Conservation (phyloP, 2,113 vertebrate genomes). For the Origma solitaria region DNA sequence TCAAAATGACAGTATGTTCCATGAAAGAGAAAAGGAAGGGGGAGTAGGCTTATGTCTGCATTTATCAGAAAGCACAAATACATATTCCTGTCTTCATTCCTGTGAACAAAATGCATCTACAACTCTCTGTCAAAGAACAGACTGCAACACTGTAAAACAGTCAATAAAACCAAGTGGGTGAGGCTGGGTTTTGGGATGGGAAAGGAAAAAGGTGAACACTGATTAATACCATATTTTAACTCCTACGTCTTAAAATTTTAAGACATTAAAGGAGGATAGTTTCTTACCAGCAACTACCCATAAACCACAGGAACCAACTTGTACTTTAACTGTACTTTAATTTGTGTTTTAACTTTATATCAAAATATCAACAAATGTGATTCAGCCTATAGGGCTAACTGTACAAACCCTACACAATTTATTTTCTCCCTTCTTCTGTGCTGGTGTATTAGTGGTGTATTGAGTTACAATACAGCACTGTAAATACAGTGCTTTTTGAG, state of each 20-base stretch:
- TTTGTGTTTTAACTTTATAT: not conserved
- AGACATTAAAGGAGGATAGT: not conserved
- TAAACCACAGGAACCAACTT: not conserved
- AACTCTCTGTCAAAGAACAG: not conserved
- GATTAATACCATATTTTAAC: not conserved
- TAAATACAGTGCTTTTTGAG: not conserved
- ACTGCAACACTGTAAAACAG: not conserved
- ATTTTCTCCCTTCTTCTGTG: not conserved
- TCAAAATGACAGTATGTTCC: not conserved
- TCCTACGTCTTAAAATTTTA: not conserved
- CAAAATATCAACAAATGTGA: constrained; percentile 3
- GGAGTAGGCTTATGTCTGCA: not conserved
- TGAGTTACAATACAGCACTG: not conserved
- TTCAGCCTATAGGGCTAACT: not conserved
- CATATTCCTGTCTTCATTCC: not conserved
- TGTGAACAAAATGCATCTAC: not conserved
- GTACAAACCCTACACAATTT: not conserved
- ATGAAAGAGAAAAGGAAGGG: not conserved
- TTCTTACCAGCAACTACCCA: not conserved
- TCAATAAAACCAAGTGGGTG: not conserved
- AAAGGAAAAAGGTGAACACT: not conserved
- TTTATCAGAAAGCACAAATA: constrained; percentile 12
- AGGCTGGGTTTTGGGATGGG: not conserved
- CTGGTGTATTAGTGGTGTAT: not conserved
- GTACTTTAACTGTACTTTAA: not conserved